phyloP scores from a whole-genome alignment of 1,140 invertebrate genomes.

The Rhopalosiphum maidis region DNA sequence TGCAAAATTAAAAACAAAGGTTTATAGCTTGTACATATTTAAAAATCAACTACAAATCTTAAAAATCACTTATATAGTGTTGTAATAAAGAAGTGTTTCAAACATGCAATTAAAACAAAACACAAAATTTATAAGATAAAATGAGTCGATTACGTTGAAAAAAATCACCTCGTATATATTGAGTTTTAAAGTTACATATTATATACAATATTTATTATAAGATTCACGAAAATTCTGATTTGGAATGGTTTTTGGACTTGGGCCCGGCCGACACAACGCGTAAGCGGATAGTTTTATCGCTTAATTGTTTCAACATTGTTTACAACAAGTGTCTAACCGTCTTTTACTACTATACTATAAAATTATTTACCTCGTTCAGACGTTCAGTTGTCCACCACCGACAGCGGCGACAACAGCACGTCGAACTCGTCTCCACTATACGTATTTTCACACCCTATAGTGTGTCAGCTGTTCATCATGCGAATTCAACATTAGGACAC shows the following conservation, averaged over 20 bases:
- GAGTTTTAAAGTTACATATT: background rate
- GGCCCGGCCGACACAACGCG: background rate
- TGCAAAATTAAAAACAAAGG: background rate
- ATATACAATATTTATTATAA: constrained; percentile 12
- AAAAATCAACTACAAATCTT: background rate
- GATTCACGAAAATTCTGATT: background rate
- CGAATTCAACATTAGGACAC: background rate
- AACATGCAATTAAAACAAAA: background rate
- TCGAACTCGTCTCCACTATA: background rate
- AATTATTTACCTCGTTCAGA: background rate
- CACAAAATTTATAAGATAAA: background rate
- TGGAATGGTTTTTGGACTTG: background rate
- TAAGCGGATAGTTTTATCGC: background rate
- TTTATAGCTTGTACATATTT: background rate
- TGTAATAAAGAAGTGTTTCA: background rate
- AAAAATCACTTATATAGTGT: background rate
- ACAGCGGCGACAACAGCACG: background rate
- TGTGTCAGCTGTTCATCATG: background rate
- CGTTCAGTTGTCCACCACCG: background rate
- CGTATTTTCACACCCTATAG: no score
- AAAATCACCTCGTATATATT: background rate
- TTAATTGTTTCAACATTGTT: background rate
- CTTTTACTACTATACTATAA: no score
- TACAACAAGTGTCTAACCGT: background rate
- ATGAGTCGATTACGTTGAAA: background rate